A percentile compares a stretch with the other conserved stretches of the same genome.
phyloP scores from a whole-genome alignment of 2,113 vertebrate genomes.

The Ammospiza nelsoni region DNA sequence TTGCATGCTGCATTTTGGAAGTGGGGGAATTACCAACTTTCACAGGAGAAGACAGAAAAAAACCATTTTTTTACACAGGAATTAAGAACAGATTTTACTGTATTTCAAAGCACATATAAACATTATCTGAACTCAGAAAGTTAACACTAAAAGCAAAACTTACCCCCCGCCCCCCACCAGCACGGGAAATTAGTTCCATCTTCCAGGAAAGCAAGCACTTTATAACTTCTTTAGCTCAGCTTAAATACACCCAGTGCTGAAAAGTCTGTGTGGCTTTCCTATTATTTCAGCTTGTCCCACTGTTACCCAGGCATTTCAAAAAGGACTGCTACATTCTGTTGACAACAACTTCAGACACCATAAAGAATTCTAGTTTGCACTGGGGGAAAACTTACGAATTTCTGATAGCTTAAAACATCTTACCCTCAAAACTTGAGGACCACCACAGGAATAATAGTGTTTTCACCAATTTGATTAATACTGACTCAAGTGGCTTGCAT shows the following conservation, averaged over 20 bases:
- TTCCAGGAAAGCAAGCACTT: not conserved
- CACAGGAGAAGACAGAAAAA: not conserved
- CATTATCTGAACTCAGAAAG: not conserved
- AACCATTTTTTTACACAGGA: not conserved
- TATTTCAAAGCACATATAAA: not conserved
- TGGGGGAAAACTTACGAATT: not conserved
- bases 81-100: not conserved
- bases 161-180: fast-evolving
- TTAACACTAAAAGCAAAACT: not conserved
- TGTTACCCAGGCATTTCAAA: not conserved
- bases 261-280: not conserved
- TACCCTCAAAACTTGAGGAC: not conserved
- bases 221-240: not conserved
- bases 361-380: not conserved
- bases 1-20: not conserved
- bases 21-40: not conserved
- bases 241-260: not conserved
- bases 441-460: not conserved
- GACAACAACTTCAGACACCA: not conserved
- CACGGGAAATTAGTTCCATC: not conserved
- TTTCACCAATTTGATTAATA: not conserved
- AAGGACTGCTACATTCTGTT: not conserved
- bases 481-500: not conserved
- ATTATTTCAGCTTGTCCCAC: not conserved
- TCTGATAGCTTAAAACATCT: not conserved